Conservation (phyloP, 64 coral and sea anemone genomes). For the Stylophora pistillata region DNA sequence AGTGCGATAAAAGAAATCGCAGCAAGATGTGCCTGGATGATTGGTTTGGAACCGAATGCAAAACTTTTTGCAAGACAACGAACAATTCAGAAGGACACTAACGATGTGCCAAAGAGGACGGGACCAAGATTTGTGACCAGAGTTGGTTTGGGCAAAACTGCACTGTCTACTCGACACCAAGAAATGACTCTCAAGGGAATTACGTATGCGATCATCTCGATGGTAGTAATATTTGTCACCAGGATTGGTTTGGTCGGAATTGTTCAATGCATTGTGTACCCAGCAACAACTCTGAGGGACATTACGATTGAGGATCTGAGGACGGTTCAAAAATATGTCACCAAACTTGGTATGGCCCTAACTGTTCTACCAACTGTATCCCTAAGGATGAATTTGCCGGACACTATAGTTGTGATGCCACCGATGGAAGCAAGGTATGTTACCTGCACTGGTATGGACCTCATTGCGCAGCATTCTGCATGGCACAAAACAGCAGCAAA, state of each 20-base stretch:
- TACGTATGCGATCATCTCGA: conserved; percentile 35
- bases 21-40: conserved; percentile 48
- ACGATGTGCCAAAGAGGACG: not conserved
- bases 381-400: not conserved
- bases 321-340: conserved; percentile 50
- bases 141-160: conserved; percentile 66
- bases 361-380: conserved; percentile 44
- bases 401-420: conserved; percentile 37
- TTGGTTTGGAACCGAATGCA: conserved; percentile 68
- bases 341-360: conserved; percentile 56
- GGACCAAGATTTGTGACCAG: conserved; percentile 45
- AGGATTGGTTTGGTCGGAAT: conserved; percentile 53
- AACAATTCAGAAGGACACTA: conserved; percentile 45
- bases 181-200: conserved; percentile 36
- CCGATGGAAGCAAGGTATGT: conserved; percentile 33
- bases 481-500: conserved; percentile 18
- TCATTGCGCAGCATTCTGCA: conserved; percentile 48
- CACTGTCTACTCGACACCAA: conserved; percentile 16
- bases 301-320: conserved; percentile 12
- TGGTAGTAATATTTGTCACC: conserved; percentile 65
- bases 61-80: conserved; percentile 43
- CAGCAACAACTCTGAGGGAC: conserved; percentile 48
- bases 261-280: conserved; percentile 48
- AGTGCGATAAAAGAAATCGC: conserved; percentile 43
- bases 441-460: conserved; percentile 40